These are phyloP conservation scores for Trissonchulus latispiculum DNA, from an alignment of 2,888 invertebrate species.

Conservation along the genomic window DNA sequence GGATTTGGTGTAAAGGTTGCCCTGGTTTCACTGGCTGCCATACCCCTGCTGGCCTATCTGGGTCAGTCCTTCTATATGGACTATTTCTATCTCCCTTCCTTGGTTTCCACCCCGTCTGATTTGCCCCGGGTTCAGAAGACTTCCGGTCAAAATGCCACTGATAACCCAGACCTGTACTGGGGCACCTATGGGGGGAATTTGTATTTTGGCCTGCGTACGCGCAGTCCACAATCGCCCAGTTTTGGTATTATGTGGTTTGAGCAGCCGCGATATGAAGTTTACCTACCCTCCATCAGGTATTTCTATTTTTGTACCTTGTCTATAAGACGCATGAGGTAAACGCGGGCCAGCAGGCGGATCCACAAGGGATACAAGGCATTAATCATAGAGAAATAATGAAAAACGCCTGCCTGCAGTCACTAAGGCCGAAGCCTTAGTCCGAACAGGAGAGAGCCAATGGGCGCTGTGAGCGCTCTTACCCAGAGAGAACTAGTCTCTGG, in stretches of 20 bases:
- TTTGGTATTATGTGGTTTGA: slow-evolving; percentile 96
- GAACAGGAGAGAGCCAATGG: too few species aligned
- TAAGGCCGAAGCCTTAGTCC: too few species aligned
- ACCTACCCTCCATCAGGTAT: slow-evolving; percentile 20
- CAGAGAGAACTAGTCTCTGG: too few species aligned
- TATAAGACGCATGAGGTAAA: too few species aligned
- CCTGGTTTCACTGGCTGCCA: neutral
- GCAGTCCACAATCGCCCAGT: slow-evolving; percentile 75
- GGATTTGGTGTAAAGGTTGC: neutral
- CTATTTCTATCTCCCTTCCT: neutral
- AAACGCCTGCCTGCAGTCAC: too few species aligned
- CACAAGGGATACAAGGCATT: too few species aligned
- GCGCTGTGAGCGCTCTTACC: too few species aligned
- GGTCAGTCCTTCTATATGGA: neutral
- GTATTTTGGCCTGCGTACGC: slow-evolving; percentile 79
- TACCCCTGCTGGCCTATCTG: neutral
- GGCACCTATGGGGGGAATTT: slow-evolving; percentile 77
- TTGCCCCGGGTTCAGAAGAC: neutral
- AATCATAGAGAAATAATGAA: too few species aligned
- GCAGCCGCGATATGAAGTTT: slow-evolving; percentile 43
- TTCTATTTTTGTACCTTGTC: too few species aligned
- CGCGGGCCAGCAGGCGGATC: too few species aligned
- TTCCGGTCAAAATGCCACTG: neutral
- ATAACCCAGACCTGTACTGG: slow-evolving; percentile 68
- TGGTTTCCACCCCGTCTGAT: slow-evolving; percentile 3